Evolutionary conservation across 2,888 invertebrate genomes (phyloP), one percentile per base, ranked within the genome.

Genomic region (Neelides folsomi): DNA sequence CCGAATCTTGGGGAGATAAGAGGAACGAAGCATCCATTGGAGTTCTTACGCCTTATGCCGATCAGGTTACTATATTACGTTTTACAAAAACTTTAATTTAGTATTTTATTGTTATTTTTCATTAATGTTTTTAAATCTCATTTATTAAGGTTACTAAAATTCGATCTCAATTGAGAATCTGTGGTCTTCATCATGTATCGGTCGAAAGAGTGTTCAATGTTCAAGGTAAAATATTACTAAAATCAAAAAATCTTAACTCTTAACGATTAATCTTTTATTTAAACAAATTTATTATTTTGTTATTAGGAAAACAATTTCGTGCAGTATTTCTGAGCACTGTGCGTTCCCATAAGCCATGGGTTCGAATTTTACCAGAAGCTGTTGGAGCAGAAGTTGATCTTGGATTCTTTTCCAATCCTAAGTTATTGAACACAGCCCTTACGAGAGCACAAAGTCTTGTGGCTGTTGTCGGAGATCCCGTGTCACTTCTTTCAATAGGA

Each of bases 181-280:
- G 80, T 5, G 76, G 80, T 34, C 76, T 87, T 70, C 78, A 77
- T 58, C 80, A 81, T 52, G 81, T 87, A 42, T 82, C 83, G 10
- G 87, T 87, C 1, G 87, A 87, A 67, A 73, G 86, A 53, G 86
- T 87, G 2, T 73, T 85, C 10, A 87, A 87, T 70, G 86, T 86
- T 1, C 87, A 87, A 72, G 87, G 87, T 67, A 59, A 63, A 60
- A 48, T 7, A 16, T 42, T 15, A 7, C 9, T 18, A n/a, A 37
- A 12, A 10, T 18, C 20, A 41, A 19, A 53, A 19, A 42, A 40
- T 37, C 50, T 46, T 46, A 49, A 19, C 40, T 16, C 20, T 16
- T 19, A 42, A 36, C n/a, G n/a, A 15, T 37, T 13, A 51, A n/a
- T 6, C 8, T 13, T 20, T 1, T 39, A 9, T 16, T 20, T 20